A percentile compares a stretch with the other conserved stretches of the same genome.
These are phyloP conservation scores for Peucedramus taeniatus DNA, from an alignment of 2,113 vertebrate species.

Conservation along the genomic window DNA sequence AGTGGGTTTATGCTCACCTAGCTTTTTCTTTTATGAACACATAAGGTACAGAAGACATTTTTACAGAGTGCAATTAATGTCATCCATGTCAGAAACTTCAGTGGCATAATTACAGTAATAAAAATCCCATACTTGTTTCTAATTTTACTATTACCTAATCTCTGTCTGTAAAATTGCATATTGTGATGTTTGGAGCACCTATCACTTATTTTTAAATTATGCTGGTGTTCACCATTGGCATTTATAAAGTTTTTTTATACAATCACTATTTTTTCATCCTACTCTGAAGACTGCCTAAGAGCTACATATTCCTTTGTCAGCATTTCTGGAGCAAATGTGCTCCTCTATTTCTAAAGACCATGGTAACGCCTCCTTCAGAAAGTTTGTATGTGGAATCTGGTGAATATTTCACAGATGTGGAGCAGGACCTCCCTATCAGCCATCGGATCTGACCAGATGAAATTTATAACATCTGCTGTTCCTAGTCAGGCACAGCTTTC, in stretches of 20 bases:
- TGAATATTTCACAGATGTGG: conserved; percentile 51
- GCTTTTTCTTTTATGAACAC: not conserved
- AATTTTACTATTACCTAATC: not conserved
- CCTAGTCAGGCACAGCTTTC: not conserved
- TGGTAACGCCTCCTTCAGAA: not conserved
- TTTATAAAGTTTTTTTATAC: not conserved
- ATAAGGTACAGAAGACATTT: not conserved
- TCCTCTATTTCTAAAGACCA: not conserved
- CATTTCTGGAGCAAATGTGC: not conserved
- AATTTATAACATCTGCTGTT: conserved; percentile 47
- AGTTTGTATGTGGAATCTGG: conserved; percentile 14
- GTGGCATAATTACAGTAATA: conserved; percentile 19
- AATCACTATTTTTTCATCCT: not conserved
- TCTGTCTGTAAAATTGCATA: not conserved
- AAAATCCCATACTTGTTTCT: not conserved
- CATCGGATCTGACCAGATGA: conserved; percentile 51
- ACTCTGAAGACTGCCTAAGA: not conserved
- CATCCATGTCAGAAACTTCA: not conserved
- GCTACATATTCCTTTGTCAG: not conserved
- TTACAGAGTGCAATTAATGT: not conserved
- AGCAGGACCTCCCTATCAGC: conserved; percentile 47
- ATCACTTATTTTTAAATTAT: not conserved
- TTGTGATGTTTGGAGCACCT: not conserved
- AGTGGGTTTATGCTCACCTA: not conserved
- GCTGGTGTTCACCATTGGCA: not conserved